phyloP scores from a whole-genome alignment of 2,797 vertebrate genomes.

The Enteromius thamalakanensis region DNA sequence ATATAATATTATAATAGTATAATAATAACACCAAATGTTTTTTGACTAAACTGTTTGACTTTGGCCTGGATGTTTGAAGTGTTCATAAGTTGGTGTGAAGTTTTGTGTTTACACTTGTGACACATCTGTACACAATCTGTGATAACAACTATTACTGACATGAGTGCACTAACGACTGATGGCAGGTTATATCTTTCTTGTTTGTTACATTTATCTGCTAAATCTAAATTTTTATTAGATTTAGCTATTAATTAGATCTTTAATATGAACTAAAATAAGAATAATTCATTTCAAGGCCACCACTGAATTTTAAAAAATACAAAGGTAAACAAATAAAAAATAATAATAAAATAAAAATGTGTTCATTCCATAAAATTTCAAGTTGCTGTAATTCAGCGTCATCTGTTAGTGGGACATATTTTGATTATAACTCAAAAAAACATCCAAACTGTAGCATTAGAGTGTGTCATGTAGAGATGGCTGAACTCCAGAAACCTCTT shows the following conservation, averaged over 20 bases:
- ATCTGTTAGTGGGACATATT: not conserved
- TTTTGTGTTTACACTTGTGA: too few species aligned
- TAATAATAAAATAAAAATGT: not conserved
- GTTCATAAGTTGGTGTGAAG: too few species aligned
- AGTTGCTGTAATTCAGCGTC: not conserved
- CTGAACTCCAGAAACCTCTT: not conserved
- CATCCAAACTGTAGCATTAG: not conserved
- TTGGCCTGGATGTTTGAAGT: too few species aligned
- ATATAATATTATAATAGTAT: too few species aligned
- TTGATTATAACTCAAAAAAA: not conserved
- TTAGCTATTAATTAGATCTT: too few species aligned
- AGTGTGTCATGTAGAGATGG: not conserved
- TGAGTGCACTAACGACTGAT: not conserved
- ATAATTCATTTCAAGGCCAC: not conserved
- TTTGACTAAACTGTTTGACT: too few species aligned
- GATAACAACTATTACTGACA: too few species aligned
- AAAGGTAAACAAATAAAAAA: not conserved
- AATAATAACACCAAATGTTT: too few species aligned
- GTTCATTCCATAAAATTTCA: not conserved
- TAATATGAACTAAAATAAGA: not conserved
- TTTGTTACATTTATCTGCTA: not conserved
- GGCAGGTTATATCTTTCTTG: too few species aligned
- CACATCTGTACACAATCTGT: too few species aligned
- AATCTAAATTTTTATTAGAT: not conserved
- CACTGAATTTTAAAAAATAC: not conserved